Conservation (phyloP, 2,797 vertebrate species). For the Eulemur coronatus region DNA sequence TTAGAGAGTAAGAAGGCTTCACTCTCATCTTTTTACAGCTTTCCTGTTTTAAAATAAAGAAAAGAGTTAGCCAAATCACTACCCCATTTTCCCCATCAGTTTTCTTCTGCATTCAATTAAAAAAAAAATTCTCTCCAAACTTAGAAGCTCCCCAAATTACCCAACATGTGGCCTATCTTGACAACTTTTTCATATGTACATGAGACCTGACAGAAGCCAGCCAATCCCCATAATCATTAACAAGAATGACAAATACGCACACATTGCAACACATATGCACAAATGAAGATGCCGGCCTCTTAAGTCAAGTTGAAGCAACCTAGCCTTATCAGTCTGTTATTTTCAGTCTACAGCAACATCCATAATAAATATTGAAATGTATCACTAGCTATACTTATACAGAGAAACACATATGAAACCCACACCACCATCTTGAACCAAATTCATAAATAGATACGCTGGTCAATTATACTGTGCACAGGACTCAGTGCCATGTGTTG, state of each 20-base stretch:
- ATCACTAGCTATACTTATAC: background rate
- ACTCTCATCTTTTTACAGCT: background rate
- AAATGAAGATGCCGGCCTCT: background rate
- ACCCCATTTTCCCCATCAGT: background rate
- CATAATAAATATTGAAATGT: background rate
- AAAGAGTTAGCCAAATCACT: background rate
- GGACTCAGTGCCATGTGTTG: background rate
- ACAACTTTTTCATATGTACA: background rate
- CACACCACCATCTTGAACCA: background rate
- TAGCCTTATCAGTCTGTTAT: background rate
- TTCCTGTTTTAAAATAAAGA: slow-evolving; percentile 38
- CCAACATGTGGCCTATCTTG: background rate
- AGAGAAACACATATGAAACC: background rate
- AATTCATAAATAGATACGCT: background rate
- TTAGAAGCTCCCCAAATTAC: background rate
- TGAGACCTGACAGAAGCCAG: background rate
- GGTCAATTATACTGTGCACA: background rate
- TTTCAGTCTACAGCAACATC: background rate
- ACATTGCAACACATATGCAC: background rate
- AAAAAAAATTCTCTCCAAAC: background rate
- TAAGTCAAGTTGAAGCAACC: background rate
- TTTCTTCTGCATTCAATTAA: background rate
- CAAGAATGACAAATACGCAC: background rate
- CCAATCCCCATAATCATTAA: background rate
- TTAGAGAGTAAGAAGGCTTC: slow-evolving; percentile 15